These are phyloP conservation scores for Epirrhoe tristata DNA, from an alignment of 2,888 invertebrate species.

Conservation along the genomic window DNA sequence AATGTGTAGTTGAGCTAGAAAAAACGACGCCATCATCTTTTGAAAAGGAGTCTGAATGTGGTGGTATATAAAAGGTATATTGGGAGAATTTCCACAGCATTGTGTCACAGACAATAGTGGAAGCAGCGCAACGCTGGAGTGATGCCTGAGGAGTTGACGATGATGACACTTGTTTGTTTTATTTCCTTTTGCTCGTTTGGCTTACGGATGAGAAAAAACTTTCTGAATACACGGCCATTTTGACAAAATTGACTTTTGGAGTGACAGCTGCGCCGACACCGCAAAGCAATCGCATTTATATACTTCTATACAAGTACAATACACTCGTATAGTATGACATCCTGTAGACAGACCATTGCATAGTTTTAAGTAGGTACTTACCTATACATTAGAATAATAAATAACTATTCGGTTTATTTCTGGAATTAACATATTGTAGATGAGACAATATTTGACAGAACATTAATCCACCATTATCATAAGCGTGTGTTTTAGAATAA, in stretches of 20 bases:
- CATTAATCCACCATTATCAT: constrained; percentile 1
- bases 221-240: constrained; percentile 66
- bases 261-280: constrained; percentile 64
- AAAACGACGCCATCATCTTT: background rate
- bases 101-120: constrained; percentile 52
- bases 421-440: background rate
- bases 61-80: constrained; percentile 38
- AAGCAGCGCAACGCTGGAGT: constrained; percentile 50
- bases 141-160: constrained; percentile 64
- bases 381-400: no score
- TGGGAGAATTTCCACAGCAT: constrained; percentile 34
- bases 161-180: constrained; percentile 83
- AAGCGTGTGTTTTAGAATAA: background rate
- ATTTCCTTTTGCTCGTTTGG: constrained; percentile 72
- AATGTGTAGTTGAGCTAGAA: background rate
- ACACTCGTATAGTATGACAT: constrained; percentile 19
- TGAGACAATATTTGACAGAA: background rate
- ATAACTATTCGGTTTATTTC: background rate
- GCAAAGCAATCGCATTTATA: constrained; percentile 42
- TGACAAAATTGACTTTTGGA: constrained; percentile 77
- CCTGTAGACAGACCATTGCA: no score
- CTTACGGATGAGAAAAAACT: constrained; percentile 66
- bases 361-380: no score
- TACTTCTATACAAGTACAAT: constrained; percentile 36
- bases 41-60: constrained; percentile 17